phyloP scores from a whole-genome alignment of 2,113 vertebrate species.

The Sprattus sprattus region DNA sequence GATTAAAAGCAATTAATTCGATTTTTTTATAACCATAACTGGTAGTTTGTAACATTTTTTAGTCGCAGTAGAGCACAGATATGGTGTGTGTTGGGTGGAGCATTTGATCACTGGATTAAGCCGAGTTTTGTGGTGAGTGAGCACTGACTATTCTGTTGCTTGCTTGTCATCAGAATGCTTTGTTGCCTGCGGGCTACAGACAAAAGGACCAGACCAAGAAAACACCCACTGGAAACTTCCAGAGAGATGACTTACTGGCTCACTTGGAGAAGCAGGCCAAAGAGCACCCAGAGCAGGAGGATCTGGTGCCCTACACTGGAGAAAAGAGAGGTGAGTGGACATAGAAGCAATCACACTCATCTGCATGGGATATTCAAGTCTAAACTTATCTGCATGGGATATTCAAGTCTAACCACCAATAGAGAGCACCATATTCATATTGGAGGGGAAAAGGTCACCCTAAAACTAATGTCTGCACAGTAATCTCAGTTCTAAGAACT shows the following conservation, averaged over 20 bases:
- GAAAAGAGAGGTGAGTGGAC: conserved; percentile 88
- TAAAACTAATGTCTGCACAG: not conserved
- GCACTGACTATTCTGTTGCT: not conserved
- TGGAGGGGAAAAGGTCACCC: not conserved
- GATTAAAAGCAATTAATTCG: not conserved
- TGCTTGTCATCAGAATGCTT: conserved; percentile 76
- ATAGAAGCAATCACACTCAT: not conserved
- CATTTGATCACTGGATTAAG: no score
- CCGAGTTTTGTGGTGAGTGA: not conserved
- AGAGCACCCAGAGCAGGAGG: conserved; percentile 89
- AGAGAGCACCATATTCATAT: not conserved
- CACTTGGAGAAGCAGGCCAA: conserved; percentile 96
- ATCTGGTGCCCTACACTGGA: conserved; percentile 92
- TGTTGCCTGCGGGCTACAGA: conserved; percentile 90
- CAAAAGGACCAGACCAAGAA: conserved; percentile 98
- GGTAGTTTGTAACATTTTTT: not conserved
- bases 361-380: not conserved
- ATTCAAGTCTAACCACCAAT: not conserved
- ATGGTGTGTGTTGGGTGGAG: not conserved
- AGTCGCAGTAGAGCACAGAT: no score
- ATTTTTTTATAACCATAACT: not conserved
- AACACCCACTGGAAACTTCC: conserved; percentile 87
- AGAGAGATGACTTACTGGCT: conserved; percentile 89
- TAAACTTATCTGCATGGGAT: not conserved
- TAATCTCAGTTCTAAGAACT: not conserved